Evolutionary conservation across 2,113 vertebrate species (phyloP), one percentile per base, ranked within the genome.

Genomic region (Neomonachus schauinslandi): DNA sequence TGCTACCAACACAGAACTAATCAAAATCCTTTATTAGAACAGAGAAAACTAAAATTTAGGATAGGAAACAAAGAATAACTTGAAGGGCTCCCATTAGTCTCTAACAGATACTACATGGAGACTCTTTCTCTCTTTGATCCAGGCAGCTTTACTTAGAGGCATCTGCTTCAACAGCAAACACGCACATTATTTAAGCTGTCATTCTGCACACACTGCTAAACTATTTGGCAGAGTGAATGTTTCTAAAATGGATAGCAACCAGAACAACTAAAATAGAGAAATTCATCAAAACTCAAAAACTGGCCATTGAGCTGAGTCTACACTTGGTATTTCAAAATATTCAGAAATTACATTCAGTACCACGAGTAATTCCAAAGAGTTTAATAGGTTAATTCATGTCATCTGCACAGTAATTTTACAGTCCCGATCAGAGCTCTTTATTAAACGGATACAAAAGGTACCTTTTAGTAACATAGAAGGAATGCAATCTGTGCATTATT

Each of bases 371-470:
- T 57, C 36, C 18, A 72, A 91, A 93, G 74, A 24, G 82, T 65
- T 95, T n/a, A 46, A 2, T 55, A 63, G 71, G 42, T 85, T 84
- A 92, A 72, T 90, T 88, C 39, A 36, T 57, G 39, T 76, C 77
- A 61, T 74, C 71, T 77, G 36, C 12, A 74, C 0, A 18, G 42
- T 39, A 85, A 71, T 79, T 79, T 80, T 63, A 82, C 51, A 84
- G 51, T 6, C 10, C 77, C 42, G 5, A 81, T 81, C 87, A 61
- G 39, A 87, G 65, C 88, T 21, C 87, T 96, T 74, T 26, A 16
- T 26, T 26, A 79, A 94, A 91, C 3, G 61, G 81, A 95, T 81
- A 98, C 55, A 96, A 97, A 95, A 94, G 11, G 5, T 49, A 87
- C 0, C 0, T 82, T 96, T 94, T 26, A 9, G 6, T 33, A 92